A percentile compares a stretch with the other conserved stretches of the same genome.
Conservation (phyloP, 2,888 invertebrate genomes). For the Tuta absoluta region DNA sequence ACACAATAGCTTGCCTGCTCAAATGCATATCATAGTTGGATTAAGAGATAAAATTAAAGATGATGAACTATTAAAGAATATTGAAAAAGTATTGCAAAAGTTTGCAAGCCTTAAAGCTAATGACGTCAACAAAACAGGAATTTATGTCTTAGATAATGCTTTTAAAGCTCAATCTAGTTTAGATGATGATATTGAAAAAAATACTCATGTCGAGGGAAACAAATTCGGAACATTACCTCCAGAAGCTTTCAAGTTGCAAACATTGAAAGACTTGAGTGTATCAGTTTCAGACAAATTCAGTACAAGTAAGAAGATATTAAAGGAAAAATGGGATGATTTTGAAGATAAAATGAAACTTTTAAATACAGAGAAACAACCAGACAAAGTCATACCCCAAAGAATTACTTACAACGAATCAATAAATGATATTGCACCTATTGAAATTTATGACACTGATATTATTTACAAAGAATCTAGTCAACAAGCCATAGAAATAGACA, state of each 20-base stretch:
- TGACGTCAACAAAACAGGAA: constrained; percentile 77
- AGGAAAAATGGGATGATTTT: constrained; percentile 79
- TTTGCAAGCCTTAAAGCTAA: constrained; percentile 63
- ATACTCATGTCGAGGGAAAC: constrained; percentile 55
- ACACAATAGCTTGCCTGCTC: constrained; percentile 67
- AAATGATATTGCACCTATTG: constrained; percentile 42
- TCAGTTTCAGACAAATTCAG: constrained; percentile 78
- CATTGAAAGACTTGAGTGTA: constrained; percentile 74
- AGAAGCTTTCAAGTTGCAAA: constrained; percentile 75
- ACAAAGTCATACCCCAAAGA: constrained; percentile 46
- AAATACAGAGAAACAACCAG: constrained; percentile 58
- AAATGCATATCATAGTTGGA: constrained; percentile 76
- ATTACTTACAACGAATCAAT: constrained; percentile 46
- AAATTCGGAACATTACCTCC: constrained; percentile 63
- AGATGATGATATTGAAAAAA: constrained; percentile 49
- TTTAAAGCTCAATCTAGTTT: constrained; percentile 61
- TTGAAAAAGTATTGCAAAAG: constrained; percentile 63
- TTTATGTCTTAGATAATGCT: constrained; percentile 78
- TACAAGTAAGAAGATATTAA: constrained; percentile 76
- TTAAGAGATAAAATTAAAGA: constrained; percentile 75
- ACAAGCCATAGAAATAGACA: constrained; percentile 64
- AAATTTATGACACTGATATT: constrained; percentile 56
- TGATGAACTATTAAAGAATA: constrained; percentile 62
- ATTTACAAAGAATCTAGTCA: constrained; percentile 76
- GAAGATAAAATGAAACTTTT: constrained; percentile 75